A percentile compares a stretch with the other conserved stretches of the same genome.
These are phyloP conservation scores for Drosophila truncata DNA, from an alignment of 1,140 invertebrate genomes.

Conservation along the genomic window DNA sequence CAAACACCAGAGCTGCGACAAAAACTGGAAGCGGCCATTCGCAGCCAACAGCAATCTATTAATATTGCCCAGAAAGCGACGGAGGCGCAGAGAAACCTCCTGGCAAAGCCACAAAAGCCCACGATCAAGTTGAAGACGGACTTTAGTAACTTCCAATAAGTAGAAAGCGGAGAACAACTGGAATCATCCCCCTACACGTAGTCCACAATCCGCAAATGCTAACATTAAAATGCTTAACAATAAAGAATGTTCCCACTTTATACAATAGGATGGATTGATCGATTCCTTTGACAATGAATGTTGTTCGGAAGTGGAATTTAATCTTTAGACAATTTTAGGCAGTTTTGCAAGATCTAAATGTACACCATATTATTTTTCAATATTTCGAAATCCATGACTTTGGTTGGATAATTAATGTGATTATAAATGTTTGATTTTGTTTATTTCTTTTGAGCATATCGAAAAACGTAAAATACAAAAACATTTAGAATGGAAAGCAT, in stretches of 20 bases:
- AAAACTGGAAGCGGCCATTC: constrained; percentile 94
- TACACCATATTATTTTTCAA: not conserved
- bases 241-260: constrained; percentile 11
- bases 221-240: constrained; percentile 40
- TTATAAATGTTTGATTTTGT: not conserved
- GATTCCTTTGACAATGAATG: constrained; percentile 11
- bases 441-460: not conserved
- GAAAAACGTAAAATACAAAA: not conserved
- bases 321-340: constrained; percentile 10
- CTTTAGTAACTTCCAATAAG: constrained; percentile 94
- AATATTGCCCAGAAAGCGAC: constrained; percentile 85
- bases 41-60: constrained; percentile 89
- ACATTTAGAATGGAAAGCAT: not conserved
- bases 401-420: not conserved
- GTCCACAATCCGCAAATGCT: constrained; percentile 27
- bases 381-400: not conserved
- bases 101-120: constrained; percentile 88
- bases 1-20: constrained; percentile 91
- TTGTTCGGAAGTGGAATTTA: constrained; percentile 3
- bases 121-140: constrained; percentile 98
- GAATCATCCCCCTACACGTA: constrained; percentile 14
- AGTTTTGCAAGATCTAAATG: constrained; percentile 5
- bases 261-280: constrained; percentile 11
- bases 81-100: constrained; percentile 82
- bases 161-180: constrained; percentile 3